Evolutionary conservation across 2,113 vertebrate genomes (phyloP).

Genomic region (Boulengeromyrus knoepffleri): DNA sequence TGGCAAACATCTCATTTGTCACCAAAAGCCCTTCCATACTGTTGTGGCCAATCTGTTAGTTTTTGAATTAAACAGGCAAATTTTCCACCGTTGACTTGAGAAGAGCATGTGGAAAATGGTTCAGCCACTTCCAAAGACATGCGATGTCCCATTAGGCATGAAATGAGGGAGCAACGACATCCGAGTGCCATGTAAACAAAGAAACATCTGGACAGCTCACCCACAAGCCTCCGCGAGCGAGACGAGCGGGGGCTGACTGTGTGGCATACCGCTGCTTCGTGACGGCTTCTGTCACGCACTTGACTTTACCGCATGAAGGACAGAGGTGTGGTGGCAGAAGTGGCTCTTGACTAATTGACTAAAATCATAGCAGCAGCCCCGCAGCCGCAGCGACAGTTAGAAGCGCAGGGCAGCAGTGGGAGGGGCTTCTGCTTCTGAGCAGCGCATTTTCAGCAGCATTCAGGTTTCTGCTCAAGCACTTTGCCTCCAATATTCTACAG

Average conservation of each 20-base stretch:
- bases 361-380: background rate
- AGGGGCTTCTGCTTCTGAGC: background rate
- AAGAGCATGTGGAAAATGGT: background rate
- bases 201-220: background rate
- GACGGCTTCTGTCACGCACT: background rate
- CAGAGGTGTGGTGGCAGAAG: background rate
- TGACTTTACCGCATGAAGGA: background rate
- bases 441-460: background rate
- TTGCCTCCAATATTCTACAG: too few relatives aligned
- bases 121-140: background rate
- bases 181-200: background rate
- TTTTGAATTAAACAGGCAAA: constrained; percentile 6
- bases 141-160: background rate
- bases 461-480: background rate
- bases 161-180: background rate
- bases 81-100: background rate
- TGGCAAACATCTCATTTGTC: background rate
- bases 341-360: background rate
- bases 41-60: background rate
- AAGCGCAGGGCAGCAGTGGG: background rate
- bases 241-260: background rate
- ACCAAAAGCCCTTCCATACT: background rate
- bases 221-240: background rate
- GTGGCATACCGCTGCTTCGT: background rate
- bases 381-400: background rate